Percentiles rank a stretch among this genome's conserved stretches.
These are phyloP conservation scores for Drosophila ohnishii DNA, from an alignment of 1,140 invertebrate species.

Conservation along the genomic window DNA sequence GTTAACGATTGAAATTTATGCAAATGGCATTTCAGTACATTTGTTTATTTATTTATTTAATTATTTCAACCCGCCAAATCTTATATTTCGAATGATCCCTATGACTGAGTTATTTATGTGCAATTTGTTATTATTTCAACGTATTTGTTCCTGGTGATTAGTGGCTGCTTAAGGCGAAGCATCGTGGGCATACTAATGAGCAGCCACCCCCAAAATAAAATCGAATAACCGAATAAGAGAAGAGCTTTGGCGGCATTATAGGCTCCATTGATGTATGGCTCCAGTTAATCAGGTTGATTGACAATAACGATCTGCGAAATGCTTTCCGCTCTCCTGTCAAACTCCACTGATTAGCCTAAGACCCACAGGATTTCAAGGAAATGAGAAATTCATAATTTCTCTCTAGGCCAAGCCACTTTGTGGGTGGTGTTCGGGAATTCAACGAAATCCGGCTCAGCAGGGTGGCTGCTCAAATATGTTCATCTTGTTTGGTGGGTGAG, in stretches of 20 bases:
- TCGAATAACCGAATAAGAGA: not conserved
- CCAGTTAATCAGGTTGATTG: slow-evolving; percentile 33
- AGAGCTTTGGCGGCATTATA: slow-evolving; percentile 11
- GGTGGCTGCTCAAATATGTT: slow-evolving; percentile 32
- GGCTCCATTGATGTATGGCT: slow-evolving; percentile 8
- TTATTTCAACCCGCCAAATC: slow-evolving; percentile 1
- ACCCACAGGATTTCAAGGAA: slow-evolving; percentile 25
- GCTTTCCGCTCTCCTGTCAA: slow-evolving; percentile 13
- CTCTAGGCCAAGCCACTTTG: slow-evolving; percentile 12
- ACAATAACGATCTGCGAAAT: slow-evolving; percentile 29
- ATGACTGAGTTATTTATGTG: slow-evolving; percentile 22
- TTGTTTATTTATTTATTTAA: slow-evolving; percentile 27
- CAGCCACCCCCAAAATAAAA: not conserved
- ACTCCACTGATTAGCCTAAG: slow-evolving; percentile 13
- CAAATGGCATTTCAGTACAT: slow-evolving; percentile 2
- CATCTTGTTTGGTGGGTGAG: slow-evolving; percentile 30
- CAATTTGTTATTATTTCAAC: slow-evolving; percentile 23
- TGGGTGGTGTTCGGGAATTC: slow-evolving; percentile 22
- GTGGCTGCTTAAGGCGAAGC: slow-evolving; percentile 16
- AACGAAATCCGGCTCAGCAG: slow-evolving; percentile 18
- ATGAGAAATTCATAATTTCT: slow-evolving; percentile 44
- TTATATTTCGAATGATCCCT: slow-evolving; percentile 8
- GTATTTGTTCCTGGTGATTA: slow-evolving; percentile 42
- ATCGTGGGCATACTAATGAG: slow-evolving; percentile 32
- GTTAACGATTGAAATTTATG: not conserved